A percentile compares a stretch with the other conserved stretches of the same genome.
These are phyloP conservation scores for Hyperoodon ampullatus DNA, from an alignment of 2,113 vertebrate genomes.

Conservation along the genomic window DNA sequence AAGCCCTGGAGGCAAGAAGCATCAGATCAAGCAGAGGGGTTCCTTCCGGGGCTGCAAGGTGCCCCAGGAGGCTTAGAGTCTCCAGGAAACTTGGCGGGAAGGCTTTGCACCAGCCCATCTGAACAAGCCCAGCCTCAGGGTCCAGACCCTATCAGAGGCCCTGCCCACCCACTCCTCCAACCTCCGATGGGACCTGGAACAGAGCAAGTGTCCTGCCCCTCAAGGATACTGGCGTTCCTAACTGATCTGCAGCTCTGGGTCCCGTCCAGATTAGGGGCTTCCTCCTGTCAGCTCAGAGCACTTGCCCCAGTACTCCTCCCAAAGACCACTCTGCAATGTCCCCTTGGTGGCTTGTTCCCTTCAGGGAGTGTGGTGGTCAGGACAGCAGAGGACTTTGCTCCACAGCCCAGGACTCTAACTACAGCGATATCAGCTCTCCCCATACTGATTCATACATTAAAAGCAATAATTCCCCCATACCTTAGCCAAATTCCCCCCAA, in stretches of 20 bases:
- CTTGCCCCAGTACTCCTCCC: rapidly evolving
- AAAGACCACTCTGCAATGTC: rapidly evolving
- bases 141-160: not conserved
- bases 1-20: rapidly evolving
- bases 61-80: rapidly evolving
- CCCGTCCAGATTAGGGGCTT: not conserved
- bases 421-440: rapidly evolving
- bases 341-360: not conserved
- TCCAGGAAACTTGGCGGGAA: rapidly evolving
- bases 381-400: rapidly evolving
- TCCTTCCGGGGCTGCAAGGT: rapidly evolving
- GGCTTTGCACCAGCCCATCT: rapidly evolving
- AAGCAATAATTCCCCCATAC: no score
- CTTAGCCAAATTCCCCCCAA: not conserved
- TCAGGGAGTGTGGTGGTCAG: rapidly evolving
- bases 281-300: rapidly evolving
- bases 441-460: rapidly evolving
- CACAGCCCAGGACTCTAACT: rapidly evolving
- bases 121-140: rapidly evolving
- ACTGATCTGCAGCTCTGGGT: not conserved
- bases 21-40: rapidly evolving
- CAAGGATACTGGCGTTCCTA: not conserved
- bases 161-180: not conserved
- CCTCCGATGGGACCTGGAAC: rapidly evolving
- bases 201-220: rapidly evolving